Base-by-base conservation (phyloP, 2,888 invertebrate genomes). In the Acanthoscelides obtectus region DNA sequence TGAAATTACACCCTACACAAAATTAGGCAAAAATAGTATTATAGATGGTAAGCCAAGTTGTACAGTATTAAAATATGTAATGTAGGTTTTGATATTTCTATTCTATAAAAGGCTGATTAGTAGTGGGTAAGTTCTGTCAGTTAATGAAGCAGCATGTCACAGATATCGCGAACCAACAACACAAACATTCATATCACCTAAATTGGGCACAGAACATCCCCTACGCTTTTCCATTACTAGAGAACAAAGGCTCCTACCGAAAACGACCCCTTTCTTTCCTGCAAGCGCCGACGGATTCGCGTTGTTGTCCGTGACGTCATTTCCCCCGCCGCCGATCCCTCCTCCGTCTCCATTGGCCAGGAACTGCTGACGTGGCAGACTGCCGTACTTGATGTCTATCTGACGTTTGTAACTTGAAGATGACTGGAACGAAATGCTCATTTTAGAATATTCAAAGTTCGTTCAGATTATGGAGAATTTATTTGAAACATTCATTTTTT, bases 141-240 rank as follows among this genome's bases (percentile, higher is more conserved):
- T 45, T 45, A 45, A 17, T 45, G 3, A 45, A 45, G 45, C 45
- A 45, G 45, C 45, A 45, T 45, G 45, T 45, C 45, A 45, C 17
- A 45, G 12, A 45, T 6, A 45, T 17, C 45, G 45, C 45, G 3
- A 12, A 17, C 8, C 45, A 1, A 45, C 45, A 45, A 45, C 45
- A 45, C 45, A 45, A 45, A 45, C 45, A 45, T 45, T 25, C 45
- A 45, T 79, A 82, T 85, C 86, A 96, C 96, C 96, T 95, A 97
- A 88, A 88, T 95, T 95, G 82, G 96, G 96, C 85, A 96, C 95
- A 82, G 96, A 96, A 83, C 92, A 93, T 87, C 95, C 94, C 87
- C 91, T 90, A 83, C 90, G 87, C 88, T 89, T 87, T 88, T 88
- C 89, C 87, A 88, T 86, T 83, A 79, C 74, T 80, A 85, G 86